Evolutionary conservation across 2,888 invertebrate species (phyloP), one percentile per base, ranked within the genome.

Genomic region (Cryptocephalus primarius): DNA sequence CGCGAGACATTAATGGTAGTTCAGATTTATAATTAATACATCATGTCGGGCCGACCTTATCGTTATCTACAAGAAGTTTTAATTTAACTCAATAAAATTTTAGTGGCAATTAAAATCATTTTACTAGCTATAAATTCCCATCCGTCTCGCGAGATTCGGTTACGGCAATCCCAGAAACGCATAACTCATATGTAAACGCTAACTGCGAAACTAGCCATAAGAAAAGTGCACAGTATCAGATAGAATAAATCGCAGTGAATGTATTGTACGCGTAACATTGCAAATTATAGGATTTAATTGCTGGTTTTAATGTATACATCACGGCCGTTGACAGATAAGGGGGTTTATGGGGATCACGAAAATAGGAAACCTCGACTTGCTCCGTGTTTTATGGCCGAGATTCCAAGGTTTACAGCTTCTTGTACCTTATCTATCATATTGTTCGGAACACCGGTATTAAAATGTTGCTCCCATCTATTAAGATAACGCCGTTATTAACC

Each of bases 321-420:
- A 48, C 38, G 42, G 8, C 10, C 31, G 45, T 45, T 39, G 48
- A 48, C 48, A 48, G 48, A 48, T 45, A 48, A 44, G 48, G 45
- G 39, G 22, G 42, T 39, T 45, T 44, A 48, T 45, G 44, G 45
- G 32, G 42, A 36, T 33, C 39, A 32, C 33, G 45, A 40, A 38
- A 39, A 38, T 48, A 48, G 48, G 40, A 44, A 45, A 45, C 9
- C 41, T 40, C 42, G 39, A 45, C 42, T 33, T 42, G 44, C 33
- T 47, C 39, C 42, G 45, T 54, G 52, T 48, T 54, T 54, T 54
- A 54, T 43, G 48, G 47, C 33, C 44, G 46, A 49, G 49, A 52
- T 50, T 54, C 52, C 48, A 36, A 41, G 43, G 46, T 49, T 51
- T 54, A 52, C 52, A 46, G 50, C 51, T 54, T 47, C 54, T 54